phyloP scores from a whole-genome alignment of 2,888 invertebrate genomes.

The Caenorhabditis sp. region DNA sequence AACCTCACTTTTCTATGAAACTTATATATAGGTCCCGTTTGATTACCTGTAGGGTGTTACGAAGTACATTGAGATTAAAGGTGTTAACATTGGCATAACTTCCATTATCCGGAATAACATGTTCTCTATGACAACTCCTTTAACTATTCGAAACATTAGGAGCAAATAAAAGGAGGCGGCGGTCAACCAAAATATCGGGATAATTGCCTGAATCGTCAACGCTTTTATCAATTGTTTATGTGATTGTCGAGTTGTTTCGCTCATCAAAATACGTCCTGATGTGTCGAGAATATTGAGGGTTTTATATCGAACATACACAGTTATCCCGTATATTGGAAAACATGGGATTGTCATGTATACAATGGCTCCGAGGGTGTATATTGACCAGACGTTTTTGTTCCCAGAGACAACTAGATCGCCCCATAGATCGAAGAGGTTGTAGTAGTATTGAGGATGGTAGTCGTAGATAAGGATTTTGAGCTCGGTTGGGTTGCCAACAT shows the following conservation, averaged over 20 bases:
- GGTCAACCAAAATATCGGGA: conserved; percentile 24
- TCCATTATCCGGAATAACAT: conserved; percentile 24
- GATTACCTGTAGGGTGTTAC: conserved; percentile 29
- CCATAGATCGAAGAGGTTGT: conserved; percentile 11
- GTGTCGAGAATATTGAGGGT: conserved; percentile 15
- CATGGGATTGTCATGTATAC: conserved; percentile 27
- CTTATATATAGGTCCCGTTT: no score
- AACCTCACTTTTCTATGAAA: background rate
- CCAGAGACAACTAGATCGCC: conserved; percentile 24
- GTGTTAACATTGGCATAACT: conserved; percentile 36
- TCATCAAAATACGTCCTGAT: conserved; percentile 14
- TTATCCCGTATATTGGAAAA: conserved; percentile 20
- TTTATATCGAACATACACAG: conserved; percentile 12
- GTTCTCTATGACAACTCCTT: conserved; percentile 19
- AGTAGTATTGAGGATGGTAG: conserved; percentile 14
- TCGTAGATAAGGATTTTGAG: conserved; percentile 7
- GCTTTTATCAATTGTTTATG: conserved; percentile 26
- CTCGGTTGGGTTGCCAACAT: conserved; percentile 9
- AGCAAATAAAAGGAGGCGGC: conserved; percentile 17
- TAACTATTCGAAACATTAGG: conserved; percentile 10
- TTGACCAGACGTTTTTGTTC: conserved; percentile 17
- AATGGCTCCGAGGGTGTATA: conserved; percentile 10
- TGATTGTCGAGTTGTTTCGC: conserved; percentile 12
- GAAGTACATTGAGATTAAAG: conserved; percentile 38
- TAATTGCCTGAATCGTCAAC: conserved; percentile 19